Conservation (phyloP, 2,113 vertebrate genomes). For the Gymnobelideus leadbeateri region DNA sequence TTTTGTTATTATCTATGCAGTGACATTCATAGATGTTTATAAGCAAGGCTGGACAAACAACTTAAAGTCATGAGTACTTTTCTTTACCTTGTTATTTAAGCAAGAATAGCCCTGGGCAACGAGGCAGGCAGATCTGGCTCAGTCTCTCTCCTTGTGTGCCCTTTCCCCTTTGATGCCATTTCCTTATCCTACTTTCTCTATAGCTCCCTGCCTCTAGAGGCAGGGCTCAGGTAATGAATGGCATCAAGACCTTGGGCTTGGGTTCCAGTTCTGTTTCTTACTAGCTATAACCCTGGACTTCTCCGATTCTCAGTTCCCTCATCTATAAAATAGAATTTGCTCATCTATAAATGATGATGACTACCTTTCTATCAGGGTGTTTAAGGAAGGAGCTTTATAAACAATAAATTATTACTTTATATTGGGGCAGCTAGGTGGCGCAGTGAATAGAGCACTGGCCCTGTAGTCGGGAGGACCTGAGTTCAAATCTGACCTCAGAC, state of each 20-base stretch:
- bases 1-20: neutral
- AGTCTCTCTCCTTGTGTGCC: neutral
- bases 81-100: neutral
- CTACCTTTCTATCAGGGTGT: neutral
- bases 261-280: neutral
- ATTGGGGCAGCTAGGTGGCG: too few relatives aligned
- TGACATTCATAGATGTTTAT: neutral
- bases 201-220: neutral
- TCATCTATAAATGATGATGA: neutral
- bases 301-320: neutral
- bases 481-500: too few relatives aligned
- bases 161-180: neutral
- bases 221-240: neutral
- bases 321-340: neutral
- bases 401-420: too few relatives aligned
- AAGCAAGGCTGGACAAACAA: conserved; percentile 31
- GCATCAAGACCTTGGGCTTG: neutral
- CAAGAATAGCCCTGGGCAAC: neutral
- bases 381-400: neutral
- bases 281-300: neutral
- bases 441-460: too few relatives aligned
- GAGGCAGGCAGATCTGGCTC: neutral
- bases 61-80: conserved; percentile 46
- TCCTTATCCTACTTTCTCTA: neutral
- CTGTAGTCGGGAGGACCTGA: too few relatives aligned